Evolutionary conservation across 92 coral and sea anemone genomes (phyloP).

Genomic region (Pocillopora grandis): DNA sequence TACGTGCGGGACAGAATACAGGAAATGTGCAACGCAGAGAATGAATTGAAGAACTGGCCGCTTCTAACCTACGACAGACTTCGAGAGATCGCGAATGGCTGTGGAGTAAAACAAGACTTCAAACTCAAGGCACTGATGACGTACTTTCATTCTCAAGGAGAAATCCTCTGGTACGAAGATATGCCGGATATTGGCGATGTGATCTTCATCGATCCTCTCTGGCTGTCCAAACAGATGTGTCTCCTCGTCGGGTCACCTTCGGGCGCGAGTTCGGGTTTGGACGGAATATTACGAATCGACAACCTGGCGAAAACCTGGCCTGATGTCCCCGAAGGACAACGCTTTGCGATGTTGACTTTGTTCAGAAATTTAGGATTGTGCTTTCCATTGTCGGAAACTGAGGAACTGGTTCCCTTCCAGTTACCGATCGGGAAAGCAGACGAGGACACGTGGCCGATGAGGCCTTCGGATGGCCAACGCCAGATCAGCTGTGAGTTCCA

Average conservation of each 20-base stretch:
- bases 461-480: conserved; percentile 51
- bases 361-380: conserved; percentile 76
- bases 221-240: conserved; percentile 75
- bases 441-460: conserved; percentile 67
- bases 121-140: conserved; percentile 81
- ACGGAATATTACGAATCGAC: conserved; percentile 67
- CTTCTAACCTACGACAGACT: conserved; percentile 64
- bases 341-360: conserved; percentile 53
- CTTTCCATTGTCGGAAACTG: conserved; percentile 62
- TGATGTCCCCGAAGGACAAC: conserved; percentile 44
- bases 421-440: conserved; percentile 75
- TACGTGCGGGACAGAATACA: conserved; percentile 80
- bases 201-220: conserved; percentile 73
- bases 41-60: conserved; percentile 72
- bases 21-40: conserved; percentile 69
- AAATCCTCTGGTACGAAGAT: conserved; percentile 88
- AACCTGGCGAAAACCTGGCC: conserved; percentile 79
- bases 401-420: conserved; percentile 74
- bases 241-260: conserved; percentile 56
- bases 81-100: conserved; percentile 81
- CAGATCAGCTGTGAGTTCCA: conserved; percentile 76
- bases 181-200: conserved; percentile 71
- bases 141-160: conserved; percentile 91
- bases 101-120: conserved; percentile 83
- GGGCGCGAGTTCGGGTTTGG: conserved; percentile 58